Evolutionary conservation across 2,888 invertebrate species (phyloP).

Genomic region (Polydrusus cervinus): DNA sequence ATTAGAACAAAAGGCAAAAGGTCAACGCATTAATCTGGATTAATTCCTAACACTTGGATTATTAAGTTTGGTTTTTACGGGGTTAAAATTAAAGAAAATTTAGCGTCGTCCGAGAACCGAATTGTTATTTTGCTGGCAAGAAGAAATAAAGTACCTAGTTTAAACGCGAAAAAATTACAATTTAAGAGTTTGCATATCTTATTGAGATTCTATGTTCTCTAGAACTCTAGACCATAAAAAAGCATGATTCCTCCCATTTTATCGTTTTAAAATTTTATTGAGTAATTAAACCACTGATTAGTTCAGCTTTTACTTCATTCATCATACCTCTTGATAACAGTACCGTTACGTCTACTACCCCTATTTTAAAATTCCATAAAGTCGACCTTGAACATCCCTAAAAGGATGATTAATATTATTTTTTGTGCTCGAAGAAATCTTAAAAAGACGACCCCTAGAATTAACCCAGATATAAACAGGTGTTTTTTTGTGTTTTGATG

Average conservation of each 20-base stretch:
- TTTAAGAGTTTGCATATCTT: no score
- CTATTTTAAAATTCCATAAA: constrained; percentile 34
- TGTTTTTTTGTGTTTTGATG: constrained; percentile 26
- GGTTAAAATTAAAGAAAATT: not conserved
- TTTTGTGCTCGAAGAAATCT: constrained; percentile 23
- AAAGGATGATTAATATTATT: constrained; percentile 33
- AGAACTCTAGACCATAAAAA: no score
- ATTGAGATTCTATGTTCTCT: no score
- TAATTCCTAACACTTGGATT: constrained; percentile 17
- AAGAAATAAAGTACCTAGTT: no score
- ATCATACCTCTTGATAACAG: not conserved
- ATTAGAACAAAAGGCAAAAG: constrained; percentile 25
- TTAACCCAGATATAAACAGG: constrained; percentile 38
- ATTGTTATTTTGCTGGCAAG: no score
- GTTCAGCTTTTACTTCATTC: no score
- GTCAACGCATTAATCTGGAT: constrained; percentile 15
- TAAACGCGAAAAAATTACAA: no score
- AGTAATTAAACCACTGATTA: no score
- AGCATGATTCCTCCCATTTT: no score
- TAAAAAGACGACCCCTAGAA: constrained; percentile 10
- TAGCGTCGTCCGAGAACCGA: no score
- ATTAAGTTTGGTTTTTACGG: constrained; percentile 4
- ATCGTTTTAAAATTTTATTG: no score
- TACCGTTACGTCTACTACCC: constrained; percentile 36
- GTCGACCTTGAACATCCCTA: constrained; percentile 42